A percentile compares a stretch with the other conserved stretches of the same genome.
These are phyloP conservation scores for Malaclemys terrapin DNA, from an alignment of 2,113 vertebrate species.

Conservation along the genomic window DNA sequence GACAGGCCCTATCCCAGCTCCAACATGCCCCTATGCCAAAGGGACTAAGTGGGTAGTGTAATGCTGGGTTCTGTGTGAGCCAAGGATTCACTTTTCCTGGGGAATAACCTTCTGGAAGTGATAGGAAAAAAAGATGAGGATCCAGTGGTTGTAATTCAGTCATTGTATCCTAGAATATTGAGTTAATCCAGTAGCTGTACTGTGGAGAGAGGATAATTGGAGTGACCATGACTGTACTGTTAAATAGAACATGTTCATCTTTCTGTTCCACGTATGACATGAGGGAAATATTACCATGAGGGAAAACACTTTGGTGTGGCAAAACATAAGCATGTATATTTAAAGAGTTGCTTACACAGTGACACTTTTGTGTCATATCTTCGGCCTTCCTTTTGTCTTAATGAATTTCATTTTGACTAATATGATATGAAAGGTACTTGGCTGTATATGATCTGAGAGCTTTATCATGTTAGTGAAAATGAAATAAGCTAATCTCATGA, in stretches of 20 bases:
- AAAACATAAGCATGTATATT: neutral
- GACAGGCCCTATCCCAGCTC: neutral
- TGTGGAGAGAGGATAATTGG: neutral
- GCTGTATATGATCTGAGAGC: slow-evolving; percentile 32
- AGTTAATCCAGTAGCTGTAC: neutral
- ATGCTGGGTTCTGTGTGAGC: neutral
- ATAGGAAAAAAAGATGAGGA: neutral
- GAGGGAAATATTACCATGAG: neutral
- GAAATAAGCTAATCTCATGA: slow-evolving; percentile 58
- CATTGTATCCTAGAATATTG: neutral
- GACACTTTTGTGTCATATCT: neutral
- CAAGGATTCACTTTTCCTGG: neutral
- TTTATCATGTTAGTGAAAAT: slow-evolving; percentile 42
- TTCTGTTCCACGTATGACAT: neutral
- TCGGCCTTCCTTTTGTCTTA: slow-evolving; percentile 40
- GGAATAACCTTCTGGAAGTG: neutral
- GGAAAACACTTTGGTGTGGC: neutral
- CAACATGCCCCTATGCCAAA: neutral
- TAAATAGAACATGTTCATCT: neutral
- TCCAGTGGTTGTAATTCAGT: neutral
- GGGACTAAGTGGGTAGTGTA: neutral
- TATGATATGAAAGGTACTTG: slow-evolving; percentile 50
- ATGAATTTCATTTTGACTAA: slow-evolving; percentile 66
- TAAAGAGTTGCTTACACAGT: slow-evolving; percentile 15
- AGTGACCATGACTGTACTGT: neutral